phyloP scores from a whole-genome alignment of 2,888 invertebrate genomes.

The Metellina segmentata region DNA sequence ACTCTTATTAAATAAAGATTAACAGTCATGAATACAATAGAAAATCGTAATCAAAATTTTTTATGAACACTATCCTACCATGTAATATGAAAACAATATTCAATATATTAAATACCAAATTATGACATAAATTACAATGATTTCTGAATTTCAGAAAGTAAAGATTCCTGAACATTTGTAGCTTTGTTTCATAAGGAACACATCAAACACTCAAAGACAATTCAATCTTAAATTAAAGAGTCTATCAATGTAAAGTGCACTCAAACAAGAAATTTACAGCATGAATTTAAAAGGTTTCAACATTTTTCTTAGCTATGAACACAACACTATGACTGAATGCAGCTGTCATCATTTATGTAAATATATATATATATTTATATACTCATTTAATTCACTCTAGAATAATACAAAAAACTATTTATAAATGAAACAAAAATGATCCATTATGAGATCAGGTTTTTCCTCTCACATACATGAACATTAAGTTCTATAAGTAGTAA shows the following conservation, averaged over 20 bases:
- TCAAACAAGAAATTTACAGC: conserved; percentile 4
- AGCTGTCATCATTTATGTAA: background rate
- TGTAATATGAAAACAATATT: background rate
- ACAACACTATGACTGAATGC: background rate
- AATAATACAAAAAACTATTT: conserved; percentile 27
- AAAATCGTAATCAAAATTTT: background rate
- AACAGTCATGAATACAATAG: background rate
- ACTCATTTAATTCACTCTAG: background rate
- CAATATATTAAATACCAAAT: background rate
- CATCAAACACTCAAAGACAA: no score
- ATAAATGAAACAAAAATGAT: conserved; percentile 23
- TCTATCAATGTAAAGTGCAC: conserved; percentile 11
- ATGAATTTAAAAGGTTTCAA: background rate
- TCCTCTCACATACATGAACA: conserved; percentile 28
- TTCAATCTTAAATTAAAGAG: background rate
- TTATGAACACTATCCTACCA: background rate
- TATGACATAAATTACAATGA: background rate
- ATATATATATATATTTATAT: background rate
- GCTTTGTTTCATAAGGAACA: background rate
- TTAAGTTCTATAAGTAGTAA: conserved; percentile 61
- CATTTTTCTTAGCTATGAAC: conserved; percentile 11
- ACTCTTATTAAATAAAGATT: background rate
- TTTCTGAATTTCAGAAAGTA: background rate
- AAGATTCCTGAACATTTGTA: background rate
- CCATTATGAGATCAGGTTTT: conserved; percentile 11